Conservation (phyloP, 1,140 invertebrate genomes). For the Drosophila dunni region DNA sequence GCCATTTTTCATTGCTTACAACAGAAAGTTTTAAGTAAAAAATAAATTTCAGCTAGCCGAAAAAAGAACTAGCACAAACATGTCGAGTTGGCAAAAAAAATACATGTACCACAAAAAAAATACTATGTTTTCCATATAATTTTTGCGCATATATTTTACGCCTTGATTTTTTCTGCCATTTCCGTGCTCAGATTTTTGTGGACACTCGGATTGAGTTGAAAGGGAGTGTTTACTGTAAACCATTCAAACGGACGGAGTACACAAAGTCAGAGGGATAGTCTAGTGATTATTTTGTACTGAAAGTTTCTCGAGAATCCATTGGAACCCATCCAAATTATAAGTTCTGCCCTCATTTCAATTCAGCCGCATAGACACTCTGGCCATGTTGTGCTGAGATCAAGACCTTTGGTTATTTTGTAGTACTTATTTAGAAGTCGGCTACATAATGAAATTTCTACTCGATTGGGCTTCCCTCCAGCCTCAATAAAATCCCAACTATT, state of each 20-base stretch:
- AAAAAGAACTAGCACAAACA: slow-evolving; percentile 59
- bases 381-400: slow-evolving; percentile 17
- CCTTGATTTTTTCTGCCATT: slow-evolving; percentile 43
- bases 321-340: slow-evolving; percentile 75
- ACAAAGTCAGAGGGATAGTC: slow-evolving; percentile 49
- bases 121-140: slow-evolving; percentile 50
- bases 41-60: slow-evolving; percentile 71
- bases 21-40: slow-evolving; percentile 83
- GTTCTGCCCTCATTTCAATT: slow-evolving; percentile 75
- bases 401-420: background rate
- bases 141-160: slow-evolving; percentile 67
- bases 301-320: slow-evolving; percentile 52
- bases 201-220: slow-evolving; percentile 20
- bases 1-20: slow-evolving; percentile 80
- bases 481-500: slow-evolving; percentile 35
- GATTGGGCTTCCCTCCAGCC: slow-evolving; percentile 17
- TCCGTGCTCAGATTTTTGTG: slow-evolving; percentile 17
- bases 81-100: slow-evolving; percentile 36
- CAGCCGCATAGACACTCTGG: slow-evolving; percentile 39
- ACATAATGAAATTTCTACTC: slow-evolving; percentile 22
- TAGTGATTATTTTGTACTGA: slow-evolving; percentile 51
- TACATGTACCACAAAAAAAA: slow-evolving; percentile 23
- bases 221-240: background rate
- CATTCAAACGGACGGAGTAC: slow-evolving; percentile 27
- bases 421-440: slow-evolving; percentile 28